Evolutionary conservation across 2,113 vertebrate genomes (phyloP).

Genomic region (Cyrtonyx montezumae): DNA sequence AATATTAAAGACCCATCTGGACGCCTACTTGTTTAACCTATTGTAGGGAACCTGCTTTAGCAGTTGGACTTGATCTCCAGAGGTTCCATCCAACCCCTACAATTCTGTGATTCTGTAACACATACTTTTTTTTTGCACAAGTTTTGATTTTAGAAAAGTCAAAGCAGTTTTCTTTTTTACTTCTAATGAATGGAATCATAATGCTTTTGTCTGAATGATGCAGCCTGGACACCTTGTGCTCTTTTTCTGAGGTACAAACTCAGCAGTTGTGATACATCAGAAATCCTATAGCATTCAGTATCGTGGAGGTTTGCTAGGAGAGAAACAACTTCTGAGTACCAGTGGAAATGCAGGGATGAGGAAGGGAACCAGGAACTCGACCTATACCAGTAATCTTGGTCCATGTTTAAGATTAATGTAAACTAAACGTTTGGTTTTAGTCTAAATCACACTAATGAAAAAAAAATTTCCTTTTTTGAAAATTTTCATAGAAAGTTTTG

Average conservation of each 20-base stretch:
- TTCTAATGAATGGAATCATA: not conserved
- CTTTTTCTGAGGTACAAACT: not conserved
- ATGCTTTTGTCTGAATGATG: not conserved
- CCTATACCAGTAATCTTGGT: fast-evolving
- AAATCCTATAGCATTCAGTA: not conserved
- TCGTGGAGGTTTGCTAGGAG: not conserved
- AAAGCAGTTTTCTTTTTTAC: not conserved
- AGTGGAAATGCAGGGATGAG: not conserved
- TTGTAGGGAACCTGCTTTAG: too few relatives aligned
- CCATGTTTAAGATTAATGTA: not conserved
- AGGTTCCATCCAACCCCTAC: too few relatives aligned
- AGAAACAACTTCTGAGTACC: not conserved
- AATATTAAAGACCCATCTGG: too few relatives aligned
- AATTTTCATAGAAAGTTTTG: not conserved
- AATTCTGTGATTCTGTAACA: too few relatives aligned
- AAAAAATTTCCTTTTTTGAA: not conserved
- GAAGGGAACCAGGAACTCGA: not conserved
- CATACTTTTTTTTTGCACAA: not conserved
- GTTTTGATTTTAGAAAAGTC: not conserved
- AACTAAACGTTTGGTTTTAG: not conserved
- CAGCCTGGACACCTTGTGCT: not conserved
- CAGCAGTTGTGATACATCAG: fast-evolving
- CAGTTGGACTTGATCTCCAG: too few relatives aligned
- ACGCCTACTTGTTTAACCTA: too few relatives aligned
- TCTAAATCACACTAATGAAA: not conserved